Percentiles rank a stretch among this genome's conserved stretches.
Conservation (phyloP, 2,113 vertebrate species). For the Neotoma lepida region DNA sequence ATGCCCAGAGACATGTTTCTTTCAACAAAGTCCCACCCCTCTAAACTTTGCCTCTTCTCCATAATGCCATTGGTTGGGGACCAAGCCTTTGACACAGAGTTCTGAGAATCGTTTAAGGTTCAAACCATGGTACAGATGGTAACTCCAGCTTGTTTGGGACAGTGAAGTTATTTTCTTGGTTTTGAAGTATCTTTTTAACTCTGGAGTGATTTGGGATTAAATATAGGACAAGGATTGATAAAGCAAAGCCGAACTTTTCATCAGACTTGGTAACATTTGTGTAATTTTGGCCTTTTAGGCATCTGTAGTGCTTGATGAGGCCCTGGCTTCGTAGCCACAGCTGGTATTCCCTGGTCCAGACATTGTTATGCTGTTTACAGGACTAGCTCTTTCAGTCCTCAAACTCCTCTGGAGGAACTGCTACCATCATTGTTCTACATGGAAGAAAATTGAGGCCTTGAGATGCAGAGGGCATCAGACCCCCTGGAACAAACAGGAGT, state of each 20-base stretch:
- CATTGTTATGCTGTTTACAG: background rate
- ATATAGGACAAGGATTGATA: background rate
- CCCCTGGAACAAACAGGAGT: background rate
- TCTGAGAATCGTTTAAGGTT: background rate
- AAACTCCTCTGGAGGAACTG: background rate
- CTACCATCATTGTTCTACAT: background rate
- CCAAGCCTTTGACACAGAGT: background rate
- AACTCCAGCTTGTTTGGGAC: background rate
- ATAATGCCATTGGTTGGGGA: background rate
- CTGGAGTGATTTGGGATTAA: conserved; percentile 30
- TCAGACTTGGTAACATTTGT: conserved; percentile 1
- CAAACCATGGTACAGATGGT: background rate
- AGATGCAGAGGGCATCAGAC: background rate
- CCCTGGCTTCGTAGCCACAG: conserved; percentile 2
- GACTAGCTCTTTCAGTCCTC: conserved; percentile 9
- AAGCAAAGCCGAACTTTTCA: conserved; percentile 9
- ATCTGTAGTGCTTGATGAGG: conserved; percentile 4
- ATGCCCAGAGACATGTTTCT: background rate
- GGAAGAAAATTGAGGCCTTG: background rate
- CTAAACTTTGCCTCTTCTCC: background rate
- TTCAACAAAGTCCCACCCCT: background rate
- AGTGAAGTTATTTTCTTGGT: conserved; percentile 20
- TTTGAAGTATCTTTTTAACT: background rate
- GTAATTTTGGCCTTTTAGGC: conserved; percentile 47
- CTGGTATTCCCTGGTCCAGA: background rate